Percentiles rank a stretch among this genome's conserved stretches.
Conservation (phyloP, 2,888 invertebrate species). For the Trachelus troglodyta region DNA sequence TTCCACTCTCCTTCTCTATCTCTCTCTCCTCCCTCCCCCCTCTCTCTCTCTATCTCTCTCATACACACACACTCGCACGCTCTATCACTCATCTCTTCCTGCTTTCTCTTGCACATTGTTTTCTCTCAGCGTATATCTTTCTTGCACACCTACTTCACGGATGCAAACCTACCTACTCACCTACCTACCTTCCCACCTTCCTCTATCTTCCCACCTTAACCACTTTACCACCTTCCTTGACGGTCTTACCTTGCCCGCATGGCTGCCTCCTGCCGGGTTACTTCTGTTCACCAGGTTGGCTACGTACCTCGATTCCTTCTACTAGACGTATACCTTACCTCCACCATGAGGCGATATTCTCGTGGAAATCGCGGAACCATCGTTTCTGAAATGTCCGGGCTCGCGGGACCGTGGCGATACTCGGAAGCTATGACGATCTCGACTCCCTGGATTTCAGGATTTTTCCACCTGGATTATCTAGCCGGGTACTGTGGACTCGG, state of each 20-base stretch:
- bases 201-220: background rate
- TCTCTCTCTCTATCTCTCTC: conserved; percentile 26
- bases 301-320: background rate
- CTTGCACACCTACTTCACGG: conserved; percentile 15
- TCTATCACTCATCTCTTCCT: conserved; percentile 17
- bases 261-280: background rate
- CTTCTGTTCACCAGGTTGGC: background rate
- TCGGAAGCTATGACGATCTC: background rate
- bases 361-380: background rate
- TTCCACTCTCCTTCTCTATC: conserved; percentile 13
- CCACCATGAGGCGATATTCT: background rate
- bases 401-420: background rate
- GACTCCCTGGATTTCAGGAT: background rate
- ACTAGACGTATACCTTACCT: background rate
- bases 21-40: conserved; percentile 6
- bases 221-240: background rate
- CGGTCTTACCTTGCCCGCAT: background rate
- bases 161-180: background rate
- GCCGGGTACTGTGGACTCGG: background rate
- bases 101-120: conserved; percentile 16
- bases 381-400: background rate
- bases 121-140: conserved; percentile 15
- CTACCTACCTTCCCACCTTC: conserved; percentile 13
- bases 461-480: background rate
- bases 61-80: background rate